Percentiles rank a stretch among this genome's conserved stretches.
Conservation (phyloP, 2,888 invertebrate genomes). For the Druceiella hillmani region DNA sequence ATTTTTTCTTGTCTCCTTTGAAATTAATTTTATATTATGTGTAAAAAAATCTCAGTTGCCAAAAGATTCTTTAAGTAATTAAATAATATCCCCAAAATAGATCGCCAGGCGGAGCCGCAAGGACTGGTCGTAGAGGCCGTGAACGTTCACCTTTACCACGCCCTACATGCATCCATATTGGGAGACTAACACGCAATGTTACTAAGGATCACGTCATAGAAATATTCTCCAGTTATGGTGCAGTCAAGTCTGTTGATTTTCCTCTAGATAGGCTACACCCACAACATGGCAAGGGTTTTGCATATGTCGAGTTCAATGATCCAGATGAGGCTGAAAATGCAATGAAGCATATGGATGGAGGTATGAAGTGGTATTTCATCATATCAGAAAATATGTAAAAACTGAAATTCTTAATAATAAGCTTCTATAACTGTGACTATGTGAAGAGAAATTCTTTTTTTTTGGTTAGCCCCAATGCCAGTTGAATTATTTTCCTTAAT, state of each 20-base stretch:
- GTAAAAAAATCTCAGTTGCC: too few relatives aligned
- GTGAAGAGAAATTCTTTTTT: too few relatives aligned
- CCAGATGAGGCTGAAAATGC: conserved; percentile 97
- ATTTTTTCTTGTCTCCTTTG: too few relatives aligned
- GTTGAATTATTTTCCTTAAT: too few relatives aligned
- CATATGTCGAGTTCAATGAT: conserved; percentile 91
- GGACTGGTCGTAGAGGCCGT: conserved; percentile 63
- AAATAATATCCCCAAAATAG: too few relatives aligned
- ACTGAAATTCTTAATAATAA: too few relatives aligned
- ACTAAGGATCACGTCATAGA: conserved; percentile 85
- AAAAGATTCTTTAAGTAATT: too few relatives aligned
- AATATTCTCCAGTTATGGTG: conserved; percentile 86
- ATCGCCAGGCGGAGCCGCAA: conserved; percentile 41
- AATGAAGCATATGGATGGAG: conserved; percentile 99
- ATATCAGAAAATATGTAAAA: too few relatives aligned
- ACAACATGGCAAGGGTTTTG: conserved; percentile 86
- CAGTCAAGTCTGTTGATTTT: conserved; percentile 84
- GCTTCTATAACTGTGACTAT: too few relatives aligned
- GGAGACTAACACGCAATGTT: conserved; percentile 87
- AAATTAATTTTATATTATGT: too few relatives aligned
- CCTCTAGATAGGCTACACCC: conserved; percentile 84
- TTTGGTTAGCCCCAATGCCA: too few relatives aligned
- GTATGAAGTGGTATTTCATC: too few relatives aligned
- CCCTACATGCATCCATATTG: conserved; percentile 91
- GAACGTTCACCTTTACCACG: conserved; percentile 87